A percentile compares a stretch with the other conserved stretches of the same genome.
These are phyloP conservation scores for Beroe forskalii DNA, from an alignment of 37 sponge, comb jelly and placozoan genomes.

Conservation along the genomic window DNA sequence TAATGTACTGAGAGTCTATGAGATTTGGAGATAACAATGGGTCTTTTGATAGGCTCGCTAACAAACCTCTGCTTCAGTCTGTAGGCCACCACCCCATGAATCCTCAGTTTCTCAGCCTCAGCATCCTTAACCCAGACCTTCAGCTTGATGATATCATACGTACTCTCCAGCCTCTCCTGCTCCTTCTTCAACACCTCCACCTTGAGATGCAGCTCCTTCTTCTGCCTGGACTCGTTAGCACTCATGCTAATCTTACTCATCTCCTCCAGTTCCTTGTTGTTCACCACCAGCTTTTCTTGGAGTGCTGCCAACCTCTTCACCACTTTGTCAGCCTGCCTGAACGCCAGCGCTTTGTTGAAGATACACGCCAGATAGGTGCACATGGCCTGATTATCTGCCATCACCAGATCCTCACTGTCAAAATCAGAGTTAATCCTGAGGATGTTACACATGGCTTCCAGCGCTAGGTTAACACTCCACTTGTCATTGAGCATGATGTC, in stretches of 20 bases:
- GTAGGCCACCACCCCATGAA: constrained; percentile 44
- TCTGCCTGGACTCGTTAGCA: constrained; percentile 52
- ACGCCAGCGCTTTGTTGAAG: constrained; percentile 60
- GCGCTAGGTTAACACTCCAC: constrained; percentile 57
- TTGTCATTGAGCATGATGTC: constrained; percentile 64
- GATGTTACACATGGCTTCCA: constrained; percentile 48
- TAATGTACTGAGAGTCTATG: constrained; percentile 45
- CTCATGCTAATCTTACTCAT: constrained; percentile 65
- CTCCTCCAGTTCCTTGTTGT: constrained; percentile 51
- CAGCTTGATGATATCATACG: constrained; percentile 12
- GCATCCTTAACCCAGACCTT: constrained; percentile 27
- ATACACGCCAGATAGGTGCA: constrained; percentile 43
- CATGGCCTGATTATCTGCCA: constrained; percentile 54
- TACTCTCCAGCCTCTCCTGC: constrained; percentile 11
- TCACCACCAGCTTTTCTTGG: constrained; percentile 31
- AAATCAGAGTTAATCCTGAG: constrained; percentile 51
- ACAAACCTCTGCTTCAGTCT: constrained; percentile 52
- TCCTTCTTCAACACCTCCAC: constrained; percentile 47
- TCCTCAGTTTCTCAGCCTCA: constrained; percentile 32
- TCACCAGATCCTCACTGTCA: constrained; percentile 58
- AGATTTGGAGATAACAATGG: constrained; percentile 45
- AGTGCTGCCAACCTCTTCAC: neutral
- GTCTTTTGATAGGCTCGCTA: constrained; percentile 55
- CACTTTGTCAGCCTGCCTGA: constrained; percentile 27
- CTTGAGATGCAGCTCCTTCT: constrained; percentile 35